Evolutionary conservation across 2,797 vertebrate genomes (phyloP).

Genomic region (Mus minutoides): DNA sequence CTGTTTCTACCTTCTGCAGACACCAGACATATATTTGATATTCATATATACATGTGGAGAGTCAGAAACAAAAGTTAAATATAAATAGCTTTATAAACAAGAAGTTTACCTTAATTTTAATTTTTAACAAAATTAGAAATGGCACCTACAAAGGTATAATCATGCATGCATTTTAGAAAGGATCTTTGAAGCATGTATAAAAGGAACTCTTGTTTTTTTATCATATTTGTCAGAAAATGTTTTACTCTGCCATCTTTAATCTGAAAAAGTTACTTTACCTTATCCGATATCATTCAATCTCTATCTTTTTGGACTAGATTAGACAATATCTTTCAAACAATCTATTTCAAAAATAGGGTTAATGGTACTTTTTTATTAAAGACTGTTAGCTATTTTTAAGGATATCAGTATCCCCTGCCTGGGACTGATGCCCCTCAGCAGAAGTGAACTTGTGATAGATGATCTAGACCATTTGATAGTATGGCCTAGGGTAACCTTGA

Average conservation of each 20-base stretch:
- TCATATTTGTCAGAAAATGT: not conserved
- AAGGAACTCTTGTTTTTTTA: not conserved
- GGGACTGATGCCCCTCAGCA: not conserved
- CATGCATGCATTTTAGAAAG: not conserved
- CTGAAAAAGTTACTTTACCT: not conserved
- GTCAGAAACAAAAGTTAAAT: not conserved
- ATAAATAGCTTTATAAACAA: not conserved
- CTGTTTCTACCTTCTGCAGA: not conserved
- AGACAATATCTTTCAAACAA: not conserved
- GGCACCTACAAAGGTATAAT: not conserved
- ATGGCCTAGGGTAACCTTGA: too few species aligned
- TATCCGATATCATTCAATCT: not conserved
- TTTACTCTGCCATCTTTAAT: conserved; percentile 18
- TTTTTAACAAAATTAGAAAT: not conserved
- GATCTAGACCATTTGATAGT: too few species aligned
- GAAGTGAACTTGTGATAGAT: too few species aligned
- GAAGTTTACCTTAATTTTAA: not conserved
- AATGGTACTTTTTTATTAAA: not conserved
- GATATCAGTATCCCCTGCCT: not conserved
- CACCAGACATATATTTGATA: not conserved
- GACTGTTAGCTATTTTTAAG: not conserved
- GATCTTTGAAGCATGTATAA: not conserved
- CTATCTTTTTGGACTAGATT: not conserved
- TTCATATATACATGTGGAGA: not conserved
- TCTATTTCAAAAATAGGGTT: not conserved